Conservation (phyloP, 2,888 invertebrate genomes). For the Callyntrura guangdongensis region DNA sequence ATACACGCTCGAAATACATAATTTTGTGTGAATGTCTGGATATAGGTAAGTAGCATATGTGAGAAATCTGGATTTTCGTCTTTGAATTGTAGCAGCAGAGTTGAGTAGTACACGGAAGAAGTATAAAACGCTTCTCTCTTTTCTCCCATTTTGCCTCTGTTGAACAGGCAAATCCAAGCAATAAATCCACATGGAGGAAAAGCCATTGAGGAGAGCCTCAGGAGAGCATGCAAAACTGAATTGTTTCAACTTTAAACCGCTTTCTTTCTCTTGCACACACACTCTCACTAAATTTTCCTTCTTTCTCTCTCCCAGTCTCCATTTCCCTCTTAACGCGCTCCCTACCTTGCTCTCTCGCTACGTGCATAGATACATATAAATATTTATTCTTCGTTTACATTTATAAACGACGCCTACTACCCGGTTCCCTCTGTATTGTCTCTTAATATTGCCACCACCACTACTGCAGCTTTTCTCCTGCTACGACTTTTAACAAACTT, state of each 20-base stretch:
- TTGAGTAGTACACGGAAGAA: constrained; percentile 35
- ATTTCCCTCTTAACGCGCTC: background rate
- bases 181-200: constrained; percentile 76
- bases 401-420: background rate
- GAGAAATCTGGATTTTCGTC: constrained; percentile 59
- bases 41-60: constrained; percentile 56
- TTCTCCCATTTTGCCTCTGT: background rate
- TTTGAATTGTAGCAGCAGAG: background rate
- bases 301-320: constrained; percentile 1
- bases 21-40: background rate
- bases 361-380: background rate
- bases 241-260: constrained; percentile 76
- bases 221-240: constrained; percentile 77
- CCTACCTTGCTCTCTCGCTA: background rate
- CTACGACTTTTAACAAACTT: constrained; percentile 16
- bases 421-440: background rate
- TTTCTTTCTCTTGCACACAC: constrained; percentile 48
- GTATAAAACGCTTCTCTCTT: constrained; percentile 7
- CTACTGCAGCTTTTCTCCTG: background rate
- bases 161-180: constrained; percentile 69
- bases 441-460: background rate
- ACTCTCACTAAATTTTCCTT: constrained; percentile 58
- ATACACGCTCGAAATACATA: background rate
- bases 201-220: constrained; percentile 76
- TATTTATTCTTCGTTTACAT: background rate